phyloP scores from a whole-genome alignment of 2,797 vertebrate genomes.

The Chelonia mydas region DNA sequence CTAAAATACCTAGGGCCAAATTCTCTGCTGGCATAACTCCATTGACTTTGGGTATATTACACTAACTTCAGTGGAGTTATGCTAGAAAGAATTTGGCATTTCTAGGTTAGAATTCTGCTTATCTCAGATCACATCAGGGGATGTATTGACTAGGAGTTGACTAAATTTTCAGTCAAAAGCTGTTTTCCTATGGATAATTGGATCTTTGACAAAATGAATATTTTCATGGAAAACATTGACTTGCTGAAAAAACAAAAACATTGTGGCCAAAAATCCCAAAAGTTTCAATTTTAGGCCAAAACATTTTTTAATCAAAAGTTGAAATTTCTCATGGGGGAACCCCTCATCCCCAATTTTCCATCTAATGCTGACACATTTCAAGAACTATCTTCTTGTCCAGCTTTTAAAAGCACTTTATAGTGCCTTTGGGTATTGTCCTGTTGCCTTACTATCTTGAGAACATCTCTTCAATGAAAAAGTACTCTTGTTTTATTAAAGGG shows the following conservation, averaged over 20 bases:
- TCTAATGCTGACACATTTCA: background rate
- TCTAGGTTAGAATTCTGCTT: background rate
- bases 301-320: background rate
- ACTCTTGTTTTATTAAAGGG: background rate
- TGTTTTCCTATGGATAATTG: constrained; percentile 11
- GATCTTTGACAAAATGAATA: constrained; percentile 23
- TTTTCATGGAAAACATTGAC: background rate
- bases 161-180: background rate
- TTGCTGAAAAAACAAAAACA: background rate
- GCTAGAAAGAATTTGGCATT: background rate
- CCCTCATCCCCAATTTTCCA: background rate
- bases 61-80: constrained; percentile 1
- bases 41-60: constrained; percentile 6
- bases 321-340: background rate
- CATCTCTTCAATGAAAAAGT: background rate
- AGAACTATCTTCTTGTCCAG: background rate
- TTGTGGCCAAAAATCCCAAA: background rate
- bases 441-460: background rate
- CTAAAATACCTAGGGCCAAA: background rate
- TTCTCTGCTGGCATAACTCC: constrained; percentile 22
- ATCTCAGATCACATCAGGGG: background rate
- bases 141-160: background rate
- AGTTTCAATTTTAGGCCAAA: background rate
- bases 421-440: background rate
- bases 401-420: background rate